phyloP scores from a whole-genome alignment of 1,140 invertebrate genomes.

The Physella acuta region DNA sequence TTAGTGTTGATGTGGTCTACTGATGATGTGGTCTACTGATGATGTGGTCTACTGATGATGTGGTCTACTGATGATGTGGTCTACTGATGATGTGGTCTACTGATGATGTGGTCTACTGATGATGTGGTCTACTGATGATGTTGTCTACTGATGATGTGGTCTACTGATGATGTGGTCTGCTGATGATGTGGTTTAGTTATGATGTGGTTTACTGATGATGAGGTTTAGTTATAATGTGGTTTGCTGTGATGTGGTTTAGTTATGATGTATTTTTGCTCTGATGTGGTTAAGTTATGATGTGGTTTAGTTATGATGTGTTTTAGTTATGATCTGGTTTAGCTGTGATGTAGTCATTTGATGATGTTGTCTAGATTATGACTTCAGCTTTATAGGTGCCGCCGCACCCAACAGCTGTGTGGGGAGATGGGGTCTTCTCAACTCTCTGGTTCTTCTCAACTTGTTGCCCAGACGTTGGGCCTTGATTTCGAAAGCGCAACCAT shows the following conservation, averaged over 20 bases:
- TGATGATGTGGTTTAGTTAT: background rate
- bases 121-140: background rate
- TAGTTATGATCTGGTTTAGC: background rate
- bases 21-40: too few species aligned
- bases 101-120: background rate
- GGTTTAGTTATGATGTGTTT: background rate
- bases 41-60: background rate
- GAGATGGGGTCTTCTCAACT: too few species aligned
- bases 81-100: background rate
- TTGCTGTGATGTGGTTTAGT: background rate
- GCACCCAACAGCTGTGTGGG: too few species aligned
- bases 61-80: background rate
- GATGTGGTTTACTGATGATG: background rate
- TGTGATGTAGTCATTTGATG: slow-evolving; percentile 8
- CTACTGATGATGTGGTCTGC: background rate
- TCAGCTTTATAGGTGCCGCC: too few species aligned
- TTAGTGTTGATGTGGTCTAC: too few species aligned
- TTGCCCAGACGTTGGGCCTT: too few species aligned
- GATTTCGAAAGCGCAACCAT: too few species aligned
- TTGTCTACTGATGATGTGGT: background rate
- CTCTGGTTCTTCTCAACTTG: too few species aligned
- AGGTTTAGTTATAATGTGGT: slow-evolving; percentile 1
- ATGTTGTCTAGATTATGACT: too few species aligned
- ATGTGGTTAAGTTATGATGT: slow-evolving; percentile 10
- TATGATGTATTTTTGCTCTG: background rate